Conservation (phyloP, 2,113 vertebrate species). For the Cheirogaleus medius region DNA sequence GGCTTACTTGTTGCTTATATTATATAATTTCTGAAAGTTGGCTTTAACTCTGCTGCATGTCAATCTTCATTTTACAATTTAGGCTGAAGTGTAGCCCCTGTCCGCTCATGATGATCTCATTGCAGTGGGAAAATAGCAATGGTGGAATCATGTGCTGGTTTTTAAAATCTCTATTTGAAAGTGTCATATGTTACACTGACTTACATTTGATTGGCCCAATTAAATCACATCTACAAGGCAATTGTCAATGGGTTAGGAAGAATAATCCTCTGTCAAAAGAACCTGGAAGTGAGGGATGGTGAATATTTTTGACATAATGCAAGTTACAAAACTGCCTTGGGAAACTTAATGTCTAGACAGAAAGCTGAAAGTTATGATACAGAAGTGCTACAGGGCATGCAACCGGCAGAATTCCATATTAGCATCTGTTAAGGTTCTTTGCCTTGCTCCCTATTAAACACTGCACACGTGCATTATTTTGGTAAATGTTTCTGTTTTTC, state of each 20-base stretch:
- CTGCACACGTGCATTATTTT: background rate
- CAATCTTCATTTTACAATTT: background rate
- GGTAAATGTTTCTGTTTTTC: background rate
- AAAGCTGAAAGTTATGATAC: background rate
- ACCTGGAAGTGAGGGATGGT: background rate
- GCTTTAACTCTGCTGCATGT: background rate
- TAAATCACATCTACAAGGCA: background rate
- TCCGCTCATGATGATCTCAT: background rate
- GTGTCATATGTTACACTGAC: background rate
- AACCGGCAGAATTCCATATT: background rate
- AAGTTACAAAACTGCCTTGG: background rate
- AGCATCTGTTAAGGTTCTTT: background rate
- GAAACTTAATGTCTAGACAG: background rate
- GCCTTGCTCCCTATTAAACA: background rate
- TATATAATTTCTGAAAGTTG: background rate
- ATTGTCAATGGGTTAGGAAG: background rate
- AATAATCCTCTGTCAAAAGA: constrained; percentile 17
- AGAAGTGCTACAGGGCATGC: background rate
- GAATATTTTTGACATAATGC: constrained; percentile 22
- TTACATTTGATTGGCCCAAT: background rate
- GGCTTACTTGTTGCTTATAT: background rate
- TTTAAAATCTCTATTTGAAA: constrained; percentile 13
- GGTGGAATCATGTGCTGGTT: background rate
- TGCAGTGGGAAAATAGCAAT: background rate
- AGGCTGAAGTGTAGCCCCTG: background rate